Evolutionary conservation across 2,113 vertebrate genomes (phyloP).

Genomic region (Pao palembangensis): DNA sequence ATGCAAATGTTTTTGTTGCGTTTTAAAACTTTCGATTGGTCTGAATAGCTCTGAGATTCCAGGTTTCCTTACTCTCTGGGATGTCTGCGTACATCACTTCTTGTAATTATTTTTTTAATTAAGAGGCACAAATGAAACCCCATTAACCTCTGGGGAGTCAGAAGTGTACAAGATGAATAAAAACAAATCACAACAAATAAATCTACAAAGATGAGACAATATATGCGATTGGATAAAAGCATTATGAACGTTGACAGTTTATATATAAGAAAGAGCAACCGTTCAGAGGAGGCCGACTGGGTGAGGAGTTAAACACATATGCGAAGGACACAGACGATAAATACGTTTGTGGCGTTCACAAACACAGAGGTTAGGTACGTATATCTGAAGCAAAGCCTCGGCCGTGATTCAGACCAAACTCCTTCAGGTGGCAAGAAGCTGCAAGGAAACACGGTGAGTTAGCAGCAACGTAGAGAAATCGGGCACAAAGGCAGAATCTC

Average conservation of each 20-base stretch:
- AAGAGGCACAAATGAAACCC: no score
- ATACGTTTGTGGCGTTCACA: neutral
- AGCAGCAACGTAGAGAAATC: no score
- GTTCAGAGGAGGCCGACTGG: neutral
- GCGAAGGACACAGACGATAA: neutral
- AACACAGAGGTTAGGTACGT: conserved; percentile 34
- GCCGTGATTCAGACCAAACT: neutral
- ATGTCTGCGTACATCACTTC: no score
- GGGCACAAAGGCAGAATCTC: no score
- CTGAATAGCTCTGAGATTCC: no score
- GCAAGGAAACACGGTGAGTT: no score
- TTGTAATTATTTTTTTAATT: no score
- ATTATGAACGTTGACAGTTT: neutral
- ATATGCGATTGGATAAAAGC: neutral
- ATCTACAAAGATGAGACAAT: neutral
- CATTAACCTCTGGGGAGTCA: neutral
- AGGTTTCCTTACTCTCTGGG: no score
- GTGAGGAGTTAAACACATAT: neutral
- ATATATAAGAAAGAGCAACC: neutral
- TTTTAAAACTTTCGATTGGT: neutral
- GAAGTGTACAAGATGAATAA: neutral
- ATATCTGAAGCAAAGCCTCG: conserved; percentile 20
- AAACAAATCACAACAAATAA: neutral
- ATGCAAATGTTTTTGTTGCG: neutral
- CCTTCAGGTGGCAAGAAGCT: neutral